A percentile compares a stretch with the other conserved stretches of the same genome.
phyloP scores from a whole-genome alignment of 2,888 invertebrate species.

The Selenia dentaria region DNA sequence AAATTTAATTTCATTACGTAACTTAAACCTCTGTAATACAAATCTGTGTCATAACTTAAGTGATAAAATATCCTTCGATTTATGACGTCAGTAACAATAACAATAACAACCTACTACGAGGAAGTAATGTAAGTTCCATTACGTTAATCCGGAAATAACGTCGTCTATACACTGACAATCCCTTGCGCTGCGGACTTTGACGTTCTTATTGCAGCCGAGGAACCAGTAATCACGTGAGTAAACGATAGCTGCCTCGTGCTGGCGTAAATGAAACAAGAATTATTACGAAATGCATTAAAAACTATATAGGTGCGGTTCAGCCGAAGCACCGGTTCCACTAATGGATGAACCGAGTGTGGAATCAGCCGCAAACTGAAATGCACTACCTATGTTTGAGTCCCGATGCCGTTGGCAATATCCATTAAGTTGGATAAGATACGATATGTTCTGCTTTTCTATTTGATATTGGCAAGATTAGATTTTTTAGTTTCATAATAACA shows the following conservation, averaged over 20 bases:
- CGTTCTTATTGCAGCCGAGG: slow-evolving; percentile 24
- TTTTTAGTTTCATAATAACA: slow-evolving; percentile 1
- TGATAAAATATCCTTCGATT: slow-evolving; percentile 16
- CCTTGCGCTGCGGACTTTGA: slow-evolving; percentile 13
- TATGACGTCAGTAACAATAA: slow-evolving; percentile 18
- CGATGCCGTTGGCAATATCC: slow-evolving; percentile 50
- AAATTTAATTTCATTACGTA: slow-evolving; percentile 3
- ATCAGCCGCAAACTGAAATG: slow-evolving; percentile 50
- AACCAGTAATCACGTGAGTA: slow-evolving; percentile 34
- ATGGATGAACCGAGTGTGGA: slow-evolving; percentile 25
- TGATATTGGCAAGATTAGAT: slow-evolving; percentile 2
- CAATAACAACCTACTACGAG: slow-evolving; percentile 7
- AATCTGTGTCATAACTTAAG: slow-evolving; percentile 10
- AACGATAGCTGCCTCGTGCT: slow-evolving; percentile 36
- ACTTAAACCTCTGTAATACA: slow-evolving; percentile 7
- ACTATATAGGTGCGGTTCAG: slow-evolving; percentile 53
- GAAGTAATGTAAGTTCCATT: slow-evolving; percentile 14
- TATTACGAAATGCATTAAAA: slow-evolving; percentile 49
- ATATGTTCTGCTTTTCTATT: not conserved
- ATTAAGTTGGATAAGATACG: slow-evolving; percentile 42
- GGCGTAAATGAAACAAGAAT: slow-evolving; percentile 35
- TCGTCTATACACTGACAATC: slow-evolving; percentile 15
- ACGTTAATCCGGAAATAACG: slow-evolving; percentile 19
- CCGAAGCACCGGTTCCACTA: slow-evolving; percentile 32
- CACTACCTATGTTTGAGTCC: slow-evolving; percentile 44